These are phyloP conservation scores for Phalacrocorax pelagicus DNA, from an alignment of 2,113 vertebrate species.

Conservation along the genomic window DNA sequence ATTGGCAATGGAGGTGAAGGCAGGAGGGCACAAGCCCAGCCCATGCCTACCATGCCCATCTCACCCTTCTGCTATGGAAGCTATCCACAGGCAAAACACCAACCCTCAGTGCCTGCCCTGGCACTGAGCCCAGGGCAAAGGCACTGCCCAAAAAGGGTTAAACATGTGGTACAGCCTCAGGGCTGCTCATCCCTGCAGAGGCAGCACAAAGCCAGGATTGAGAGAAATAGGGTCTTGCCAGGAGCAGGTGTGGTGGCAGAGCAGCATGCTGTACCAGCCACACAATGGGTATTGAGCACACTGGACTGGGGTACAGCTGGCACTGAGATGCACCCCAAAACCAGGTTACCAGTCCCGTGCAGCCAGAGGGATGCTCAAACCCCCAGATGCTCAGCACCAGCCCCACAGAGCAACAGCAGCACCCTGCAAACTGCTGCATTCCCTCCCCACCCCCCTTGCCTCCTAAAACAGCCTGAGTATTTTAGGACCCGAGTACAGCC, in stretches of 20 bases:
- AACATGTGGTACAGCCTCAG: not conserved
- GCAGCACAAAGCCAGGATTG: slow-evolving; percentile 69
- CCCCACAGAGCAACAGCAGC: not conserved
- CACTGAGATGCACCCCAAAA: not conserved
- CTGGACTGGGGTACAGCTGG: not conserved
- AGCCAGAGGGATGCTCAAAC: not conserved
- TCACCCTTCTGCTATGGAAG: rapidly evolving
- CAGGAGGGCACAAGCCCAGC: not conserved
- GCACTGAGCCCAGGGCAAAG: not conserved
- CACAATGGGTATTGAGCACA: slow-evolving; percentile 14
- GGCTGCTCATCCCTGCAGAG: not conserved
- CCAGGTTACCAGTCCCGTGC: not conserved
- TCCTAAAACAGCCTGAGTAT: not conserved
- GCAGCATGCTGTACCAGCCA: not conserved
- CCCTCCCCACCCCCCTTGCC: not conserved
- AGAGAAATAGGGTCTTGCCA: slow-evolving; percentile 57
- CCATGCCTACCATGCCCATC: rapidly evolving
- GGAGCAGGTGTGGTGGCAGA: not conserved
- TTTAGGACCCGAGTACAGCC: slow-evolving; percentile 7
- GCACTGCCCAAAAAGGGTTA: not conserved
- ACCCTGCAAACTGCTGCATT: not conserved
- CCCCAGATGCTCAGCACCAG: rapidly evolving
- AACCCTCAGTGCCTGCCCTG: not conserved
- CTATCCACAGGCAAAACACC: not conserved
- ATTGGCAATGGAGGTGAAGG: not conserved